A percentile compares a stretch with the other conserved stretches of the same genome.
Evolutionary conservation across 1,140 invertebrate species (phyloP).

Genomic region (Caenorhabditis remanei): DNA sequence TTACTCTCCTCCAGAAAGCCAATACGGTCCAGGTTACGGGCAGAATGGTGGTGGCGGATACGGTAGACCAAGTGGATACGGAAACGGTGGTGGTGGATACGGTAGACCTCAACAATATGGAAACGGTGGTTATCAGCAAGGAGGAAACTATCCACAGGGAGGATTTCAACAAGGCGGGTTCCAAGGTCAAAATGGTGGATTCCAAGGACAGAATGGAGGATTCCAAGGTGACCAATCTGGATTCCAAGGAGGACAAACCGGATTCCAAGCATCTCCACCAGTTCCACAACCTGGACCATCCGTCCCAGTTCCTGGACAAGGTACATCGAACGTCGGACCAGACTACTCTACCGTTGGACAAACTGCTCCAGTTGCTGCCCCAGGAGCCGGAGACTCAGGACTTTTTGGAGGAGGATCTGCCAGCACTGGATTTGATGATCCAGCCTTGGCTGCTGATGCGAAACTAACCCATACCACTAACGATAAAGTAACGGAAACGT

Average conservation of each 20-base stretch:
- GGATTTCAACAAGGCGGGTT: conserved; percentile 17
- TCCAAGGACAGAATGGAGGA: conserved; percentile 29
- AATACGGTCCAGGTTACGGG: neutral
- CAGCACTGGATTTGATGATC: conserved; percentile 29
- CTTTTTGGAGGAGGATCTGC: conserved; percentile 5
- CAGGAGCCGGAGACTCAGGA: conserved; percentile 33
- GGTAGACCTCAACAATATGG: conserved; percentile 38
- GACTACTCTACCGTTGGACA: conserved; percentile 11
- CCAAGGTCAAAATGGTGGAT: conserved; percentile 26
- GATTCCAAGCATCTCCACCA: conserved; percentile 32
- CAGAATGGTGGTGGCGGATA: conserved; percentile 20
- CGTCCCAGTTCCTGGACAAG: neutral
- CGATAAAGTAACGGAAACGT: conserved; percentile 23
- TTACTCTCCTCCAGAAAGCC: conserved; percentile 27
- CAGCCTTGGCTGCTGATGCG: conserved; percentile 33
- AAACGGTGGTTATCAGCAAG: conserved; percentile 38
- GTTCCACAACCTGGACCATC: neutral
- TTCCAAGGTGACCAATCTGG: conserved; percentile 19
- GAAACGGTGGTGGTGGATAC: conserved; percentile 26
- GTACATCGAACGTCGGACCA: neutral
- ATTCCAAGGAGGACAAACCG: conserved; percentile 20
- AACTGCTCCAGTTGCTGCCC: conserved; percentile 12
- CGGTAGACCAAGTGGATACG: conserved; percentile 17
- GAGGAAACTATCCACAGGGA: conserved; percentile 5
- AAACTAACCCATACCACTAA: neutral